A percentile compares a stretch with the other conserved stretches of the same genome.
Evolutionary conservation across 2,113 vertebrate genomes (phyloP).

Genomic region (Dipodomys merriami): DNA sequence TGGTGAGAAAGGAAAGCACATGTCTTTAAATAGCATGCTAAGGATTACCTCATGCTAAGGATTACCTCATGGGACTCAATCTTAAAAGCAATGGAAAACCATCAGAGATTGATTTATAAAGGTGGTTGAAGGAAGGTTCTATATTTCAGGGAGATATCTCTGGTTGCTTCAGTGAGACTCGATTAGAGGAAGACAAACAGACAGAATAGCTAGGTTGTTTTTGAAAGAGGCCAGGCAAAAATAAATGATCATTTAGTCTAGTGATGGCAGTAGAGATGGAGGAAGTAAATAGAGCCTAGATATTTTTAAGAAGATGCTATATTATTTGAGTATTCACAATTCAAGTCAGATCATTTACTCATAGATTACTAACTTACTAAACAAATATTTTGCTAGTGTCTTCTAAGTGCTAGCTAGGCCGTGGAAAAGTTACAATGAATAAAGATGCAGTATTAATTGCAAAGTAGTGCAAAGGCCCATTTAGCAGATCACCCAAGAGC

Average conservation of each 20-base stretch:
- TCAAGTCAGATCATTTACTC: neutral
- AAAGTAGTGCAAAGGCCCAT: neutral
- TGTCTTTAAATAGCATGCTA: neutral
- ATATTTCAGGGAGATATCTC: neutral
- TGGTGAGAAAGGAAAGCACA: neutral
- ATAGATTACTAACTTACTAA: slow-evolving; percentile 22
- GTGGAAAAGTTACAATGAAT: slow-evolving; percentile 14
- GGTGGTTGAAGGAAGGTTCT: neutral
- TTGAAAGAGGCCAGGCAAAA: slow-evolving; percentile 4
- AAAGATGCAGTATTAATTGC: neutral
- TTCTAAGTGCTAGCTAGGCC: neutral
- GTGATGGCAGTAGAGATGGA: neutral
- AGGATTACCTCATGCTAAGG: too few relatives aligned
- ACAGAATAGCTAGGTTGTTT: neutral
- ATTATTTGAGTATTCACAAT: neutral
- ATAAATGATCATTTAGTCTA: neutral
- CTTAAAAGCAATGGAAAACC: neutral
- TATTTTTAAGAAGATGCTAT: neutral
- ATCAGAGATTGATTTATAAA: neutral
- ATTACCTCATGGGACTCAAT: neutral
- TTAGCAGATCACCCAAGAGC: neutral
- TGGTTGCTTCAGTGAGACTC: neutral
- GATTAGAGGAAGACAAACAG: neutral
- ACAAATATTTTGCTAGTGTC: neutral
- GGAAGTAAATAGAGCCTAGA: neutral